Percentiles rank a stretch among this genome's conserved stretches.
Evolutionary conservation across 2,113 vertebrate species (phyloP).

Genomic region (Leucoraja erinaceus): DNA sequence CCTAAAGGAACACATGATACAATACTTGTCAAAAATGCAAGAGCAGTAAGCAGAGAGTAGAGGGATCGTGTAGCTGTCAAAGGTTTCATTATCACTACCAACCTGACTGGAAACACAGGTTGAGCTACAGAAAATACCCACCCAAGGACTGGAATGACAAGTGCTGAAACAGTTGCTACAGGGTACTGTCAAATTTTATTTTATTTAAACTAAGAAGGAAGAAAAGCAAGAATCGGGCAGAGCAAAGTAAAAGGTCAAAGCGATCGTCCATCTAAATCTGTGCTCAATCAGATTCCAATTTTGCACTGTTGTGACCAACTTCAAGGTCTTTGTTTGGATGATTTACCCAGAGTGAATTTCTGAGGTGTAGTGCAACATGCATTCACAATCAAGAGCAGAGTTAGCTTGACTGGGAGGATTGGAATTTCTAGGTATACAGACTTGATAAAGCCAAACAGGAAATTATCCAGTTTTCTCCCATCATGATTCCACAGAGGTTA

Average conservation of each 20-base stretch:
- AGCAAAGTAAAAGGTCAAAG: not conserved
- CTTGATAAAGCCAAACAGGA: not conserved
- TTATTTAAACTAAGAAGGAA: not conserved
- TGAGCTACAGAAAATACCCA: not conserved
- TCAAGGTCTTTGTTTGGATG: not conserved
- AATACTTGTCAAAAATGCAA: not conserved
- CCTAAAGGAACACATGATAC: not conserved
- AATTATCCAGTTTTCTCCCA: no score
- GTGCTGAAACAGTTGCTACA: not conserved
- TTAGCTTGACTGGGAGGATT: no score
- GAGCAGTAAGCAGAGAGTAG: not conserved
- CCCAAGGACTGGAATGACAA: not conserved
- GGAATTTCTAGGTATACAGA: not conserved
- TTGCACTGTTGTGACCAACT: not conserved
- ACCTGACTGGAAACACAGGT: not conserved
- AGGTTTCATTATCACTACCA: not conserved
- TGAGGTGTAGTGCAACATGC: no score
- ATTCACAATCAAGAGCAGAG: no score
- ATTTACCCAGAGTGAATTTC: no score
- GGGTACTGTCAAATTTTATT: conserved; percentile 19
- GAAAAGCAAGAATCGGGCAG: not conserved
- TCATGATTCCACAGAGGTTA: not conserved
- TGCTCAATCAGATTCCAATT: not conserved
- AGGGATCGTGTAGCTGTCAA: not conserved
- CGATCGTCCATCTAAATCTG: not conserved